These are phyloP conservation scores for Apostichopus japonicus DNA, from an alignment of 35 echinoderm and acorn worm species.

Conservation along the genomic window DNA sequence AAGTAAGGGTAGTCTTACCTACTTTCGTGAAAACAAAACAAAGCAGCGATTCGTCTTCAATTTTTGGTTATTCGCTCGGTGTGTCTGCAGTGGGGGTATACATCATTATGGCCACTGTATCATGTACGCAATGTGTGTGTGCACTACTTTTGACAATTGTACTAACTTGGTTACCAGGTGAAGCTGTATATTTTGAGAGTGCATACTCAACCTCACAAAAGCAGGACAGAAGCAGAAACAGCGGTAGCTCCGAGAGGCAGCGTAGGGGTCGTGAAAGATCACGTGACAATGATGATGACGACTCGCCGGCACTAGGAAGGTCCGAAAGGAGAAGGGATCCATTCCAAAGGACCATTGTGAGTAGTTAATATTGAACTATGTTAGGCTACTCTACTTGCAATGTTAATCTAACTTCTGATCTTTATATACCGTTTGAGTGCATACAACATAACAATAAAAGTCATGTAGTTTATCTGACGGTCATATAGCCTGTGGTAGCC, in stretches of 20 bases:
- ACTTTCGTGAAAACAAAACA: too few relatives aligned
- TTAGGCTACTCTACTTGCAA: not conserved
- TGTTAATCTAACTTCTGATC: not conserved
- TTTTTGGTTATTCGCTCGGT: not conserved
- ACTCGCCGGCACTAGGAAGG: not conserved
- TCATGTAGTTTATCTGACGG: too few relatives aligned
- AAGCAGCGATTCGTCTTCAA: too few relatives aligned
- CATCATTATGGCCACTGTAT: constrained; percentile 16
- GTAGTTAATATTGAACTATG: not conserved
- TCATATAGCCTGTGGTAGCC: too few relatives aligned
- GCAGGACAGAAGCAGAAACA: constrained; percentile 20
- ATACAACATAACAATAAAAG: too few relatives aligned
- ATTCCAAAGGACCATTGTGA: constrained; percentile 39
- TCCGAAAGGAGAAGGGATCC: constrained; percentile 28
- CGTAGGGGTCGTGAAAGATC: constrained; percentile 5
- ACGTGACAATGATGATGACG: not conserved
- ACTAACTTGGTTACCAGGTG: constrained; percentile 48
- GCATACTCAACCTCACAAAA: constrained; percentile 1
- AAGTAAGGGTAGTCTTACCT: too few relatives aligned
- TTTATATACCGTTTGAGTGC: too few relatives aligned
- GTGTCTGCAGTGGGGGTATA: not conserved
- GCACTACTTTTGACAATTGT: constrained; percentile 26
- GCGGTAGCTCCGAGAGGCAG: constrained; percentile 31
- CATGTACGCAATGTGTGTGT: constrained; percentile 35
- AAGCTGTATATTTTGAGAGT: constrained; percentile 49